Conservation (phyloP, 2,113 vertebrate species). For the Lutjanus erythropterus region DNA sequence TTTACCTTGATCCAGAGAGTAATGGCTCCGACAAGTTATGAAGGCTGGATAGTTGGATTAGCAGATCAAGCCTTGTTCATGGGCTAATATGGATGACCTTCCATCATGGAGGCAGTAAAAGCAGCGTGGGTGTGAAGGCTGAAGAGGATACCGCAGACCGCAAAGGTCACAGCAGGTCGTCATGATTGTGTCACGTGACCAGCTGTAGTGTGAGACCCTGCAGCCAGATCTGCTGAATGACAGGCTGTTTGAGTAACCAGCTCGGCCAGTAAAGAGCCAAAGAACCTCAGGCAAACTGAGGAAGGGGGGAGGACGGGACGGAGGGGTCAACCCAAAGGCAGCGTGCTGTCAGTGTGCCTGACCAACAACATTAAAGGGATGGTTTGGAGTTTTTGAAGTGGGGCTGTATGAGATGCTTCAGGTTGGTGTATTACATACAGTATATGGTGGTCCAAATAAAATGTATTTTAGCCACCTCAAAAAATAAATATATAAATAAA, state of each 20-base stretch:
- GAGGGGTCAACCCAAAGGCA: conserved; percentile 27
- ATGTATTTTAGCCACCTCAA: too few relatives aligned
- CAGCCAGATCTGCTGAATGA: conserved; percentile 49
- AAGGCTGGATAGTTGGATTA: conserved; percentile 44
- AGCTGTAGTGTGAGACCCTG: conserved; percentile 20
- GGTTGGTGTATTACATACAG: too few relatives aligned
- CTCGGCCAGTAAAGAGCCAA: conserved; percentile 53
- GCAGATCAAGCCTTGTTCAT: conserved; percentile 8
- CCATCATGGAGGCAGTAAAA: conserved; percentile 1
- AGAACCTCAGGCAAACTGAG: conserved; percentile 39
- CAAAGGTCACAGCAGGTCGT: conserved; percentile 46
- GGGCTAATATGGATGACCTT: conserved; percentile 22
- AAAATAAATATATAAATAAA: too few relatives aligned
- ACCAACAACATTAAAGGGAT: neutral
- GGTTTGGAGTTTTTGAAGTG: too few relatives aligned
- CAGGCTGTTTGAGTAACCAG: conserved; percentile 53
- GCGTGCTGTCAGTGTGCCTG: neutral
- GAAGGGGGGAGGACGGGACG: neutral
- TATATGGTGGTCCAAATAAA: too few relatives aligned
- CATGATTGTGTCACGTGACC: conserved; percentile 54
- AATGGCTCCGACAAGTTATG: conserved; percentile 32
- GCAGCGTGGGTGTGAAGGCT: neutral
- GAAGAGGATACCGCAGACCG: conserved; percentile 24
- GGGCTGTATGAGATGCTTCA: too few relatives aligned
- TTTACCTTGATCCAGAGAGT: conserved; percentile 9